A percentile compares a stretch with the other conserved stretches of the same genome.
These are phyloP conservation scores for Cirrhinus mrigala DNA, from an alignment of 2,797 vertebrate genomes.

Conservation along the genomic window DNA sequence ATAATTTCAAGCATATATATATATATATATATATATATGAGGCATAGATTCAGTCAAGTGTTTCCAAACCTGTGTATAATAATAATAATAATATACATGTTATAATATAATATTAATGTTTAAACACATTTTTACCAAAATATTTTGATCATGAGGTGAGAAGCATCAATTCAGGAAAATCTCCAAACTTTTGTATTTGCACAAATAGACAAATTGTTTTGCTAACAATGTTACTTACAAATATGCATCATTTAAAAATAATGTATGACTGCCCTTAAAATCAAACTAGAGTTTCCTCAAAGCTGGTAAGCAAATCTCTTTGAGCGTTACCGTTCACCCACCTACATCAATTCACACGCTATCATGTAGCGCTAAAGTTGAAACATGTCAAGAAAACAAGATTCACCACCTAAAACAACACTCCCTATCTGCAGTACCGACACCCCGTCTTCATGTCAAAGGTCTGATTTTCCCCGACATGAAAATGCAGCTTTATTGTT, in stretches of 20 bases:
- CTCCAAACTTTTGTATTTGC: background rate
- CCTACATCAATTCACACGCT: background rate
- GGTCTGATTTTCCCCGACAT: background rate
- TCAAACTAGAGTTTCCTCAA: background rate
- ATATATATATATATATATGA: too few relatives aligned
- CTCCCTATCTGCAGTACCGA: background rate
- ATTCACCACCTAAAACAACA: constrained; percentile 3
- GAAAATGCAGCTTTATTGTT: constrained; percentile 29
- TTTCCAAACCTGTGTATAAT: background rate
- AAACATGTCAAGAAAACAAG: background rate
- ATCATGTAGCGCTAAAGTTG: constrained; percentile 10
- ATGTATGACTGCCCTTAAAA: background rate
- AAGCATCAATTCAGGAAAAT: background rate
- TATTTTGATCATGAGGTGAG: background rate
- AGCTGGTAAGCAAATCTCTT: background rate
- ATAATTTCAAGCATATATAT: too few relatives aligned
- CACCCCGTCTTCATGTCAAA: background rate
- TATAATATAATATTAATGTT: background rate
- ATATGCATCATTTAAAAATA: background rate
- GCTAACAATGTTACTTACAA: background rate
- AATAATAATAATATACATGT: background rate
- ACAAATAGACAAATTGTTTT: background rate
- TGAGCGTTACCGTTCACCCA: too few relatives aligned
- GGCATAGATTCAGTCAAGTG: background rate
- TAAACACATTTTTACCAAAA: background rate